phyloP scores from a whole-genome alignment of 2,113 vertebrate genomes.

The Anas platyrhynchos region DNA sequence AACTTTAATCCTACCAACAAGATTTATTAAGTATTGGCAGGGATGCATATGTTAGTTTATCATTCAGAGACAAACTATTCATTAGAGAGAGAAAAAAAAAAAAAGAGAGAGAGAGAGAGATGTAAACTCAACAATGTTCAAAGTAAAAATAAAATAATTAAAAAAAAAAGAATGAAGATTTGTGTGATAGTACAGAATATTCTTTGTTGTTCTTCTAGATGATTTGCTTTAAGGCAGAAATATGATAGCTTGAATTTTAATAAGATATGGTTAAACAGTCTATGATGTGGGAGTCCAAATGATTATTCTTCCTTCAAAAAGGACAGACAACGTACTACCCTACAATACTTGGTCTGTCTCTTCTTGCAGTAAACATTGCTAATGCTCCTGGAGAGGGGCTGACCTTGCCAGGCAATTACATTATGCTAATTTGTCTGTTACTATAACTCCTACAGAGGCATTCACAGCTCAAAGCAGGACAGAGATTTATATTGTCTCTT shows the following conservation, averaged over 20 bases:
- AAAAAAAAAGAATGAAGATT: not conserved
- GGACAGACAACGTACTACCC: slow-evolving; percentile 25
- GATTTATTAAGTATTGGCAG: not conserved
- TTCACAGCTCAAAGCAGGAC: slow-evolving; percentile 50
- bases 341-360: slow-evolving; percentile 49
- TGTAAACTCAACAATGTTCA: not conserved
- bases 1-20: not conserved
- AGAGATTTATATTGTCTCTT: slow-evolving; percentile 70
- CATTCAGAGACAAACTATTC: not conserved
- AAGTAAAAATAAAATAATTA: not conserved
- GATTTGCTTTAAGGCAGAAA: slow-evolving; percentile 37
- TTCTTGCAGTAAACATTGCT: slow-evolving; percentile 56
- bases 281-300: slow-evolving; percentile 6
- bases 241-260: slow-evolving; percentile 15
- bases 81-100: not conserved
- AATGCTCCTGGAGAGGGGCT: slow-evolving; percentile 64
- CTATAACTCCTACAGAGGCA: slow-evolving; percentile 70
- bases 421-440: slow-evolving; percentile 75
- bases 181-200: not conserved
- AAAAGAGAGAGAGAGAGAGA: not conserved
- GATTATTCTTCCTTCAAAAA: slow-evolving; percentile 22
- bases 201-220: not conserved
- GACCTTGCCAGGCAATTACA: slow-evolving; percentile 76
- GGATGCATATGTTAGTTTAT: not conserved
- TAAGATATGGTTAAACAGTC: not conserved